Base-by-base conservation (phyloP, 2,797 vertebrate genomes). In the Enoplosus armatus region DNA sequence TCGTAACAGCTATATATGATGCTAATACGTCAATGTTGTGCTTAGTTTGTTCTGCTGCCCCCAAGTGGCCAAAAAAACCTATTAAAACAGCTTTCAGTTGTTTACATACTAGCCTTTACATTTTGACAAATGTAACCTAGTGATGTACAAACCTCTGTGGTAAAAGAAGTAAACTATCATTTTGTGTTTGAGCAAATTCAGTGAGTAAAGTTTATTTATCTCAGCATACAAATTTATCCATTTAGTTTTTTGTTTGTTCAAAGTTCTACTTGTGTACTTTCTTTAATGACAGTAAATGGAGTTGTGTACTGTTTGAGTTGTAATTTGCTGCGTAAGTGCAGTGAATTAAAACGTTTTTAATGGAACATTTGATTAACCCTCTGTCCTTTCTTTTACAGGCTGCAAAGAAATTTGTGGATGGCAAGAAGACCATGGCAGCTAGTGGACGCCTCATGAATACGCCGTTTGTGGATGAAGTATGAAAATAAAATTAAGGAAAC, bases 401-500 rank as follows among this genome's bases (percentile, higher is more conserved):
- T 89, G 98, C 98, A 27, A 97, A 97, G 86, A 97, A 95, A 86
- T 98, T 98, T 93, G 84, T 96, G 65, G 94, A 86, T 79, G 94
- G 97, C 80, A 96, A 95, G 93, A 99, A 98, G 90, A 97, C 96
- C 5, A 97, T 99, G 97, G 94, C 96, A 85, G 95, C 96, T 18
- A 90, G 91, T 16, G 97, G 98, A 80, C 91, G 97, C 55, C 93
- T 98, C 87, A 87, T 89, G 59, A 95, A 96, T 84, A 97, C 96
- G 35, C 97, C 98, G 11, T 99, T 98, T 89, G 85, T 96, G 72
- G 96, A 98, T 75, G 97, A 99, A 84, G 35, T 99, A 89, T 98
- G 91, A 96, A 90, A 79, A 62, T 10, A 45, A 26, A 72, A 29
- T 8, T 22, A 61, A 77, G 56, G 31, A 51, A 85, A 48, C 14